phyloP scores from a whole-genome alignment of 2,888 invertebrate species.

The Mesorhabditis spiculigera region DNA sequence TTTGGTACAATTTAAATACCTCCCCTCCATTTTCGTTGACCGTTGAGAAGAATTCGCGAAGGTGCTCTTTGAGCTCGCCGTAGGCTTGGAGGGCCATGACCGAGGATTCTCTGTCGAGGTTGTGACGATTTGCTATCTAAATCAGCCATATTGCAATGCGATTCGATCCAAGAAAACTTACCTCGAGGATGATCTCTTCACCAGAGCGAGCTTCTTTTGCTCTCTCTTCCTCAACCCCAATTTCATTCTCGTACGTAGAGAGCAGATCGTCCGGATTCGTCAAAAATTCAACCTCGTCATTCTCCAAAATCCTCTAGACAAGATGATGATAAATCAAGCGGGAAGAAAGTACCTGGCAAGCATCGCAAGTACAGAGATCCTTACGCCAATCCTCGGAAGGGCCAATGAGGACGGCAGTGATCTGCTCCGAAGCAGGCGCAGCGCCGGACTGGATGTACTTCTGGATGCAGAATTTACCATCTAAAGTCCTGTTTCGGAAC shows the following conservation, averaged over 20 bases:
- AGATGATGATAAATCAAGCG: not conserved
- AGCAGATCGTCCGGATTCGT: slow-evolving; percentile 36
- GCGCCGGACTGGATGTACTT: slow-evolving; percentile 9
- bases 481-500: slow-evolving; percentile 2
- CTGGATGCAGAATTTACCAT: slow-evolving; percentile 1
- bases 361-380: slow-evolving; percentile 26
- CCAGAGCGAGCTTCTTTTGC: slow-evolving; percentile 1
- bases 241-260: slow-evolving; percentile 25
- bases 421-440: not conserved
- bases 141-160: too few species aligned
- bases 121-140: too few species aligned
- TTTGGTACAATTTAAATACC: too few species aligned
- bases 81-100: too few species aligned
- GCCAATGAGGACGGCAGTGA: slow-evolving; percentile 1
- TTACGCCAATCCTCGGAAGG: slow-evolving; percentile 11
- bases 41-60: too few species aligned
- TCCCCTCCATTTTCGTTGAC: too few species aligned
- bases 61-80: too few species aligned
- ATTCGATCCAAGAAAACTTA: too few species aligned
- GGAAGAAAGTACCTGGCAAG: slow-evolving; percentile 19
- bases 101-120: too few species aligned
- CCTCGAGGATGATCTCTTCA: too few species aligned
- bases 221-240: slow-evolving; percentile 13
- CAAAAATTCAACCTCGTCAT: slow-evolving; percentile 32
- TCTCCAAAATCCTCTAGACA: slow-evolving; percentile 28